Percentiles rank a stretch among this genome's conserved stretches.
These are phyloP conservation scores for Oreohelix idahoensis DNA, from an alignment of 1,140 invertebrate species.

Conservation along the genomic window DNA sequence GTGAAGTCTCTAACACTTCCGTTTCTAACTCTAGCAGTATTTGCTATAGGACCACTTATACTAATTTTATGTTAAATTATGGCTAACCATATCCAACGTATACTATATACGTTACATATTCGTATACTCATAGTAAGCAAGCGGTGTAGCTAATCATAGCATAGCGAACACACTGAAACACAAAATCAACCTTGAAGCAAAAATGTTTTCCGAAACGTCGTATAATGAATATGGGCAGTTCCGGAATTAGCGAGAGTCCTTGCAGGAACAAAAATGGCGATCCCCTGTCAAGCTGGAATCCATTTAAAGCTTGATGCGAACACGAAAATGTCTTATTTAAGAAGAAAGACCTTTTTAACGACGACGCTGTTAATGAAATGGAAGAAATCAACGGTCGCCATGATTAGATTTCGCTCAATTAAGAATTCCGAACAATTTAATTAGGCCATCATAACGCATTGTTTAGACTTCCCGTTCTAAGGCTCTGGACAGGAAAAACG, in stretches of 20 bases:
- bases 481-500: too few relatives aligned
- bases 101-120: too few relatives aligned
- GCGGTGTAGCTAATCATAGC: too few relatives aligned
- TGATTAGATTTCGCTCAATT: background rate
- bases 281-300: background rate
- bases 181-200: background rate
- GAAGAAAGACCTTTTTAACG: background rate
- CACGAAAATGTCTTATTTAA: background rate
- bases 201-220: background rate
- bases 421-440: background rate
- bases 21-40: too few relatives aligned
- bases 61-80: too few relatives aligned
- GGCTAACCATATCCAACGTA: too few relatives aligned
- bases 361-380: background rate
- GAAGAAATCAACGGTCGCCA: background rate
- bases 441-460: background rate
- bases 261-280: background rate
- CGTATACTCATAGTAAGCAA: too few relatives aligned
- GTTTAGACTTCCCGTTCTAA: too few relatives aligned
- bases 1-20: too few relatives aligned
- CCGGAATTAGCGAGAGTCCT: background rate
- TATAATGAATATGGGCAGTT: background rate
- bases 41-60: too few relatives aligned
- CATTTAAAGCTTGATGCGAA: background rate
- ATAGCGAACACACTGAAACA: background rate